Evolutionary conservation across 2,888 invertebrate species (phyloP).

Genomic region (Dione vanillae): DNA sequence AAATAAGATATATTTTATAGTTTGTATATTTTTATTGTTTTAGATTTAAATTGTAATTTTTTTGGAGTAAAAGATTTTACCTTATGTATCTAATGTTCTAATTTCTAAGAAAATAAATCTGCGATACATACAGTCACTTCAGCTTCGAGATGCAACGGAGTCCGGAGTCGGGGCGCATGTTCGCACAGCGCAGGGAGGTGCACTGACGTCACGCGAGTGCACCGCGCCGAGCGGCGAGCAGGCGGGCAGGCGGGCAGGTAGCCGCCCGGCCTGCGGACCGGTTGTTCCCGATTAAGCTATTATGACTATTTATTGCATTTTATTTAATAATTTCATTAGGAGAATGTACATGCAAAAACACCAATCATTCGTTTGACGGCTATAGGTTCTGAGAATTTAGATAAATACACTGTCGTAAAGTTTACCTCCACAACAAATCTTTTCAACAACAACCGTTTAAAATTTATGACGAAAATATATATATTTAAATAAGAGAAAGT

Average conservation of each 20-base stretch:
- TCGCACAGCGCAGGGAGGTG: background rate
- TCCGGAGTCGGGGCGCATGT: background rate
- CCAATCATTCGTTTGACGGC: background rate
- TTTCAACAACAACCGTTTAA: background rate
- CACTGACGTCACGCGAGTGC: conserved; percentile 7
- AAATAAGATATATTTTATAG: too few relatives aligned
- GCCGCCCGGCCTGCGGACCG: background rate
- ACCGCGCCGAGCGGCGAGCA: background rate
- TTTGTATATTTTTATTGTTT: too few relatives aligned
- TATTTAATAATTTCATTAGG: background rate
- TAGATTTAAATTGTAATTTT: too few relatives aligned
- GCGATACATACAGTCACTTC: too few relatives aligned
- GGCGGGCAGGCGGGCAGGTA: background rate
- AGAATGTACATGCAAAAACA: background rate
- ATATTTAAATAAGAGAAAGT: conserved; percentile 24
- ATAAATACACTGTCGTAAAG: background rate
- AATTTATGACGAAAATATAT: background rate
- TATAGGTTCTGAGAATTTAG: background rate
- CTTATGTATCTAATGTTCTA: too few relatives aligned
- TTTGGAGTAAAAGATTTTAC: too few relatives aligned
- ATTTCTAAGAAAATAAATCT: too few relatives aligned
- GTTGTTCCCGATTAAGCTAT: background rate
- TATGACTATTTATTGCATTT: conserved; percentile 2
- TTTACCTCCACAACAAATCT: background rate
- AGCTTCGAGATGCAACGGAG: too few relatives aligned